Evolutionary conservation across 2,888 invertebrate genomes (phyloP).

Genomic region (Epistrophe eligans): DNA sequence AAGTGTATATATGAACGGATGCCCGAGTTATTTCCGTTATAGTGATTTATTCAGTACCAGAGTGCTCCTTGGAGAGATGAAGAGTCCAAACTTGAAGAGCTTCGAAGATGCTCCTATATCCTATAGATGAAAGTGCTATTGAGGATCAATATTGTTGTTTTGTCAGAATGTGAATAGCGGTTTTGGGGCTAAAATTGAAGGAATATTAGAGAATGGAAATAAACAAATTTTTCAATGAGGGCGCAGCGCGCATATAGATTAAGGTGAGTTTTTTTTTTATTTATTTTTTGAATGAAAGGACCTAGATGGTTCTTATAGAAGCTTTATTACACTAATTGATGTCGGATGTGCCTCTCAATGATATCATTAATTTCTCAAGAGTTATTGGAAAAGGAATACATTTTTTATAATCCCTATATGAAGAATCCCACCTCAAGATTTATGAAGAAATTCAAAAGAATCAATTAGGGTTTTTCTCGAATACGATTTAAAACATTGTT

Average conservation of each 20-base stretch:
- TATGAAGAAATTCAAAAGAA: neutral
- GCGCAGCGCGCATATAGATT: neutral
- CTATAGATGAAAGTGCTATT: constrained; percentile 33
- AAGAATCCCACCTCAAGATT: neutral
- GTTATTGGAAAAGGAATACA: constrained; percentile 6
- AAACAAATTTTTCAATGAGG: constrained; percentile 16
- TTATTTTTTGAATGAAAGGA: neutral
- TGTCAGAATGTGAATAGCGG: neutral
- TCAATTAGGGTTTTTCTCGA: neutral
- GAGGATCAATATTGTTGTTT: constrained; percentile 29
- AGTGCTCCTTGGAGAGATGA: constrained; percentile 43
- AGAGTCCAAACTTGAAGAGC: constrained; percentile 20
- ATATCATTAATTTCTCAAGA: constrained; percentile 23
- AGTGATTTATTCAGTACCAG: constrained; percentile 55
- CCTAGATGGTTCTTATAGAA: neutral
- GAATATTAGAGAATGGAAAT: constrained; percentile 18
- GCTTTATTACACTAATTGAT: constrained; percentile 38
- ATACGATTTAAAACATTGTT: too few relatives aligned
- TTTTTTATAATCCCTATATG: neutral
- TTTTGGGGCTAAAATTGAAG: neutral
- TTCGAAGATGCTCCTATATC: constrained; percentile 40
- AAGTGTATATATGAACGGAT: constrained; percentile 18
- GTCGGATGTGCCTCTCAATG: constrained; percentile 12
- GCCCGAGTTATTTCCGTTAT: constrained; percentile 35
- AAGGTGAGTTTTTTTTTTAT: constrained; percentile 4